Evolutionary conservation across 2,797 vertebrate species (phyloP).

Genomic region (Acanthopagrus latus): DNA sequence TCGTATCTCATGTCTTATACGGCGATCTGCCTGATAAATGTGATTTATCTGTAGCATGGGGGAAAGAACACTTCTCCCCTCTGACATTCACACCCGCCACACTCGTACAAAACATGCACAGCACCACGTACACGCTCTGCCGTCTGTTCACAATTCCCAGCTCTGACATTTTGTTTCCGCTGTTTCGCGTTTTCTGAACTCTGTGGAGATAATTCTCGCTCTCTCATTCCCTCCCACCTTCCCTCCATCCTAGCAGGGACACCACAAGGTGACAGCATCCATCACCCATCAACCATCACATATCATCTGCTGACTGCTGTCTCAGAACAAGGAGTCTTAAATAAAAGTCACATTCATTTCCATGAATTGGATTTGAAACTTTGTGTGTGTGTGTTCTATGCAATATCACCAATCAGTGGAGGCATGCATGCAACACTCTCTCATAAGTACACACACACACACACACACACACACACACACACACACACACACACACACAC

Average conservation of each 20-base stretch:
- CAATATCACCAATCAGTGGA: slow-evolving; percentile 35
- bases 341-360: slow-evolving; percentile 56
- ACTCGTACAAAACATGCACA: slow-evolving; percentile 59
- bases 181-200: slow-evolving; percentile 71
- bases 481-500: slow-evolving; percentile 21
- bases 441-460: slow-evolving; percentile 10
- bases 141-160: slow-evolving; percentile 81
- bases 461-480: slow-evolving; percentile 18
- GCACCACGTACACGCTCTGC: slow-evolving; percentile 52
- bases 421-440: background rate
- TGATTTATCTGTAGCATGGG: slow-evolving; percentile 75
- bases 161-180: slow-evolving; percentile 76
- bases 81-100: slow-evolving; percentile 73
- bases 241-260: slow-evolving; percentile 63
- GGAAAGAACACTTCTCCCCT: slow-evolving; percentile 66
- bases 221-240: slow-evolving; percentile 21
- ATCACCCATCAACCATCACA: slow-evolving; percentile 73
- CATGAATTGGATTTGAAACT: slow-evolving; percentile 33
- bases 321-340: slow-evolving; percentile 61
- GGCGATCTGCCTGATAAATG: slow-evolving; percentile 75
- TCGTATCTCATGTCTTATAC: slow-evolving; percentile 78
- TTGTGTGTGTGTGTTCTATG: background rate
- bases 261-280: slow-evolving; percentile 80
- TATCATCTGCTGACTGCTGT: slow-evolving; percentile 70
- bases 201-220: slow-evolving; percentile 61